These are phyloP conservation scores for Selene dorsalis DNA, from an alignment of 2,797 vertebrate genomes.

Conservation along the genomic window DNA sequence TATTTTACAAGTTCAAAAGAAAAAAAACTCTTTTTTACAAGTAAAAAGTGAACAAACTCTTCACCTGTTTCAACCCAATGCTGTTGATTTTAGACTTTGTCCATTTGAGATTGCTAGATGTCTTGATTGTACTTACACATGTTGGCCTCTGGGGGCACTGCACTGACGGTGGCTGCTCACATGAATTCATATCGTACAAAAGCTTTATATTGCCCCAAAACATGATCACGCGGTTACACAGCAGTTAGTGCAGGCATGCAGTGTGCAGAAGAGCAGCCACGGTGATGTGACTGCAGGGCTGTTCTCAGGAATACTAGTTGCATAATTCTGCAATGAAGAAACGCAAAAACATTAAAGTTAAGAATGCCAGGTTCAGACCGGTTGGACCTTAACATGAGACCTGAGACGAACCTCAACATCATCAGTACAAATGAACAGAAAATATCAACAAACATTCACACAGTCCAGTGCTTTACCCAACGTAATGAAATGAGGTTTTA, in stretches of 20 bases:
- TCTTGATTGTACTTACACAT: conserved; percentile 34
- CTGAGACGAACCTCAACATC: conserved; percentile 9
- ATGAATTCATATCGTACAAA: background rate
- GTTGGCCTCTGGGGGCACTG: conserved; percentile 46
- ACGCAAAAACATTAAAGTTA: background rate
- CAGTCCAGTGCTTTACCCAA: background rate
- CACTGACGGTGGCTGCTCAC: background rate
- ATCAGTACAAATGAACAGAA: background rate
- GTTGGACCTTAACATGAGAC: background rate
- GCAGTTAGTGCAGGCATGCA: conserved; percentile 27
- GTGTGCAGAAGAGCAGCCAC: background rate
- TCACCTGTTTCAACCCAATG: background rate
- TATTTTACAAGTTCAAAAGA: conserved; percentile 10
- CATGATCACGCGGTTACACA: background rate
- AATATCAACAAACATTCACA: conserved; percentile 1
- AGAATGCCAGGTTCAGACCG: conserved; percentile 3
- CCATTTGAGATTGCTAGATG: background rate
- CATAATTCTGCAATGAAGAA: conserved; percentile 5
- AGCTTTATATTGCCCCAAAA: conserved; percentile 8
- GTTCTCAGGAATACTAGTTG: background rate
- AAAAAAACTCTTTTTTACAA: background rate
- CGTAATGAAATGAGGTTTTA: background rate
- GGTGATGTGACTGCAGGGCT: background rate
- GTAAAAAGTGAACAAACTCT: background rate
- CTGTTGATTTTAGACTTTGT: background rate